Percentiles rank a stretch among this genome's conserved stretches.
These are phyloP conservation scores for Goniozus legneri DNA, from an alignment of 1,140 invertebrate species.

Conservation along the genomic window DNA sequence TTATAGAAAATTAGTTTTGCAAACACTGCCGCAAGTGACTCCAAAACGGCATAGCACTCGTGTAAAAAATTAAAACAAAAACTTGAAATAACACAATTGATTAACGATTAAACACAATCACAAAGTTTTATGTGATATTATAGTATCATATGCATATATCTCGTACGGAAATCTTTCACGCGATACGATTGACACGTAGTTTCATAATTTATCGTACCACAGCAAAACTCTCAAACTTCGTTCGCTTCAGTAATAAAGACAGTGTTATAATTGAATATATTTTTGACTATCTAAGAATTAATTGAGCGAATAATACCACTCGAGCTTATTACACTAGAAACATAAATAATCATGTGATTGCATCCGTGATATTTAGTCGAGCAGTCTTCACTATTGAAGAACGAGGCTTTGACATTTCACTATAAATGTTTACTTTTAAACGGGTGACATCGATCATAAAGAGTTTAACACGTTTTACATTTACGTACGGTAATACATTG, in stretches of 20 bases:
- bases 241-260: neutral
- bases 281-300: neutral
- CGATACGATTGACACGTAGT: too few relatives aligned
- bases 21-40: too few relatives aligned
- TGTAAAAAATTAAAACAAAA: too few relatives aligned
- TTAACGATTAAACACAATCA: too few relatives aligned
- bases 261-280: too few relatives aligned
- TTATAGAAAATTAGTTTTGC: too few relatives aligned
- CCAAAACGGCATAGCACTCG: too few relatives aligned
- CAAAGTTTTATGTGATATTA: too few relatives aligned
- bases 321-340: neutral
- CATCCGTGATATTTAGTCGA: neutral
- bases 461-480: neutral
- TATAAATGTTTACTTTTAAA: too few relatives aligned
- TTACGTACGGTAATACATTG: neutral
- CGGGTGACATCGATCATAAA: neutral
- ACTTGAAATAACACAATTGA: too few relatives aligned
- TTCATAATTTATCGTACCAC: neutral
- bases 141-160: too few relatives aligned
- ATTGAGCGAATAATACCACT: neutral
- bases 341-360: neutral
- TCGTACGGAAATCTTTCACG: too few relatives aligned
- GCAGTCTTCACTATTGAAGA: constrained; percentile 21
- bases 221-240: neutral
- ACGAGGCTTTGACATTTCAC: neutral